Base-by-base conservation (phyloP, 2,113 vertebrate species). In the Scomber japonicus region DNA sequence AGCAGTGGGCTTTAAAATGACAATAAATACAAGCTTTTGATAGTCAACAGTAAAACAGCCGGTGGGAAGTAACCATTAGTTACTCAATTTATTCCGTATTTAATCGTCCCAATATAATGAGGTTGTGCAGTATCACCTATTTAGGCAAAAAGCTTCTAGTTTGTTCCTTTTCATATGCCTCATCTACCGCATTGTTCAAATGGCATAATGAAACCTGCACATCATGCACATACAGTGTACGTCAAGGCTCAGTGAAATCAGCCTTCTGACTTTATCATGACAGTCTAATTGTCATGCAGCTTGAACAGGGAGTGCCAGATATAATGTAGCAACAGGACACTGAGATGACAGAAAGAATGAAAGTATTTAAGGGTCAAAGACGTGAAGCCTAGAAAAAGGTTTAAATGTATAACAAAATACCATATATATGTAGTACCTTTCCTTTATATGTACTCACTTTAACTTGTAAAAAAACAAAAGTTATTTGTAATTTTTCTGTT, bases 41-140 rank as follows among this genome's bases (percentile, higher is more conserved):
- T 83, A 76, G 35, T 82, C 69, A 69, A 55, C 76, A 74, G 62
- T 68, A 54, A 75, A 71, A 66, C 77, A 85, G 76, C 56, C 31
- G 4, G 12, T 67, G 46, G 27, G 49, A 74, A 40, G 35, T 57
- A 70, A 67, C 78, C 55, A 72, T 71, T 77, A 70, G 57, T 57
- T 70, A 57, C 66, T 56, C 79, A 74, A 78, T 85, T 85, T 59
- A 77, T 70, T 50, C 51, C 31, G 65, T 66, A 63, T 83, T 66
- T 67, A 61, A 71, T 74, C 56, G 72, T 67, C 30, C 59, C n/a
- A 54, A n/a, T 57, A 69, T 30, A 53, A 21, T 30, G 49, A 46
- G 24, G 44, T 55, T 78, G 45, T 54, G 21, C 21, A 60, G 14
- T 17, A 64, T 24, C 19, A 44, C 9, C 27, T 21, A 48, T 45